Evolutionary conservation across 2,113 vertebrate genomes (phyloP).

Genomic region (Actinemys pallida): DNA sequence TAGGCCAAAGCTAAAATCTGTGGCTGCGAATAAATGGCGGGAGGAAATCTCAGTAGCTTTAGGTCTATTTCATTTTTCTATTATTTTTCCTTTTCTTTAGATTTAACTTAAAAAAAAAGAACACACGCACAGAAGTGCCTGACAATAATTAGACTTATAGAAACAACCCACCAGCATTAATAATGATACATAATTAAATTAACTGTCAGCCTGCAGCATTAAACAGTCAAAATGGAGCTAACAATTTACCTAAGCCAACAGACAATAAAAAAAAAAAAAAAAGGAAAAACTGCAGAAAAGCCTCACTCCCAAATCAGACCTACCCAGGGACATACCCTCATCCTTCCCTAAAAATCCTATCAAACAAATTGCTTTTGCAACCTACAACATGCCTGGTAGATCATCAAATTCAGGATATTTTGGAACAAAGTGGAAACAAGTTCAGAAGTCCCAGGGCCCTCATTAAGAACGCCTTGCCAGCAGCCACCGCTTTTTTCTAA

Average conservation of each 20-base stretch:
- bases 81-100: neutral
- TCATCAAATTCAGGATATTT: conserved; percentile 13
- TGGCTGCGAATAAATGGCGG: neutral
- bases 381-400: neutral
- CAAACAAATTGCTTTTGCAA: neutral
- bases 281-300: conserved; percentile 26
- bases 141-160: neutral
- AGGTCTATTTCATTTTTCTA: neutral
- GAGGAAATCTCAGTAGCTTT: neutral
- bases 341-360: neutral
- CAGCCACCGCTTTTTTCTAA: neutral
- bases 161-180: conserved; percentile 23
- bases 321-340: neutral
- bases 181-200: conserved; percentile 15
- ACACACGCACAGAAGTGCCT: neutral
- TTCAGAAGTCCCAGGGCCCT: neutral
- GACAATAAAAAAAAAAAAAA: neutral
- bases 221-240: conserved; percentile 15
- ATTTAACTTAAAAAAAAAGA: neutral
- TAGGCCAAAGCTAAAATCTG: neutral
- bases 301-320: neutral
- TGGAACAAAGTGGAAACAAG: neutral
- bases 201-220: conserved; percentile 30
- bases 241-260: neutral
- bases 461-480: conserved; percentile 15